phyloP scores from a whole-genome alignment of 2,797 vertebrate genomes.

The Pseudochromis fuscus region DNA sequence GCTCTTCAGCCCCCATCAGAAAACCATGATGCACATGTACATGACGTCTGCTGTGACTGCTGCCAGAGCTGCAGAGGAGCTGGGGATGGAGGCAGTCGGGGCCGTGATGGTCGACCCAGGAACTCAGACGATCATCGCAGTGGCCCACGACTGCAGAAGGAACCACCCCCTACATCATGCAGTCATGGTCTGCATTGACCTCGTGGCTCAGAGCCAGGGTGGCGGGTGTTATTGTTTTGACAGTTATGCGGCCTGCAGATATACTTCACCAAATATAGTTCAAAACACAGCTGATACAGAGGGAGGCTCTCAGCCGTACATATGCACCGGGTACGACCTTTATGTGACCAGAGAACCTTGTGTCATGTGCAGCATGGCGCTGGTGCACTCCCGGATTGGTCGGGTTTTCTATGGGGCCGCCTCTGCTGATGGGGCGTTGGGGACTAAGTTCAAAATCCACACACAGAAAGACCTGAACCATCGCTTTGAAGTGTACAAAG shows the following conservation, averaged over 20 bases:
- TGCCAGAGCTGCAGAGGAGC: constrained; percentile 68
- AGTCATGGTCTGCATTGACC: constrained; percentile 90
- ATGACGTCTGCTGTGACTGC: constrained; percentile 86
- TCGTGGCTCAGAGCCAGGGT: constrained; percentile 88
- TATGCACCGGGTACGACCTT: constrained; percentile 91
- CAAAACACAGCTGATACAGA: neutral
- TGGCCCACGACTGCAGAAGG: constrained; percentile 85
- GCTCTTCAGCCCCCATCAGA: constrained; percentile 83
- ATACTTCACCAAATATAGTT: neutral
- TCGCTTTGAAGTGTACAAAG: constrained; percentile 89
- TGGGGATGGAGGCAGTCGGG: constrained; percentile 85
- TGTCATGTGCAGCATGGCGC: constrained; percentile 92
- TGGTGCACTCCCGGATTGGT: constrained; percentile 90
- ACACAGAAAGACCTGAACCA: constrained; percentile 89
- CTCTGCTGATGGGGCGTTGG: constrained; percentile 86
- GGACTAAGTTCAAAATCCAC: constrained; percentile 88
- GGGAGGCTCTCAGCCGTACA: constrained; percentile 79
- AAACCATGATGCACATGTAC: constrained; percentile 81
- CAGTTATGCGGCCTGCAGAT: constrained; percentile 75
- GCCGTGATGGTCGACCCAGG: constrained; percentile 86
- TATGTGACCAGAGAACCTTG: constrained; percentile 93
- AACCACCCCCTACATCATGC: constrained; percentile 87
- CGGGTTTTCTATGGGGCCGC: constrained; percentile 88
- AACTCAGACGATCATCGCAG: constrained; percentile 81
- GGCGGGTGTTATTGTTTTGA: constrained; percentile 83